phyloP scores from a whole-genome alignment of 2,797 vertebrate genomes.

The Glossophaga mutica region DNA sequence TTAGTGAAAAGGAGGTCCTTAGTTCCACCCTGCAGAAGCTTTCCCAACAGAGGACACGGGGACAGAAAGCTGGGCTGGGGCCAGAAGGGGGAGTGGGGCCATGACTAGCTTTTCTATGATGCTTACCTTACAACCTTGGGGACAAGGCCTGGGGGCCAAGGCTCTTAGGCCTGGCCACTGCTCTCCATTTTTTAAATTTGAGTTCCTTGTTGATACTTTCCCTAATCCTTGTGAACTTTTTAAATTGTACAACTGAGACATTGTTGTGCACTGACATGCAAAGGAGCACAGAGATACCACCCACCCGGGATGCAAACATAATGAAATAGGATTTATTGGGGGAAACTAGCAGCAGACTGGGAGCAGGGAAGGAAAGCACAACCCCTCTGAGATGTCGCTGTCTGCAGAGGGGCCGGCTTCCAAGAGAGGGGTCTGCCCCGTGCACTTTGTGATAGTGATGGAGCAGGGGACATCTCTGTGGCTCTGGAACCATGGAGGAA shows the following conservation, averaged over 20 bases:
- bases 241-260: neutral
- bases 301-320: fast-evolving
- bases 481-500: neutral
- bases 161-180: neutral
- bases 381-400: fast-evolving
- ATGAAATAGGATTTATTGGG: neutral
- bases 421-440: neutral
- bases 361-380: neutral
- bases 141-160: neutral
- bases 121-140: neutral
- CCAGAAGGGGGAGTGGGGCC: neutral
- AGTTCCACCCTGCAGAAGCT: neutral
- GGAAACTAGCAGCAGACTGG: neutral
- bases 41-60: neutral
- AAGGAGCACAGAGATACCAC: neutral
- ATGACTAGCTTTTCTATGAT: neutral
- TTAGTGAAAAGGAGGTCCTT: neutral
- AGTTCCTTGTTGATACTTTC: neutral
- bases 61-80: neutral
- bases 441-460: fast-evolving
- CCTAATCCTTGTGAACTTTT: neutral
- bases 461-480: neutral
- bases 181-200: neutral
- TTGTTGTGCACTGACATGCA: neutral
- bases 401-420: neutral